Evolutionary conservation across 1,140 invertebrate species (phyloP), one percentile per base, ranked within the genome.

Genomic region (Protaetia brevitarsis): DNA sequence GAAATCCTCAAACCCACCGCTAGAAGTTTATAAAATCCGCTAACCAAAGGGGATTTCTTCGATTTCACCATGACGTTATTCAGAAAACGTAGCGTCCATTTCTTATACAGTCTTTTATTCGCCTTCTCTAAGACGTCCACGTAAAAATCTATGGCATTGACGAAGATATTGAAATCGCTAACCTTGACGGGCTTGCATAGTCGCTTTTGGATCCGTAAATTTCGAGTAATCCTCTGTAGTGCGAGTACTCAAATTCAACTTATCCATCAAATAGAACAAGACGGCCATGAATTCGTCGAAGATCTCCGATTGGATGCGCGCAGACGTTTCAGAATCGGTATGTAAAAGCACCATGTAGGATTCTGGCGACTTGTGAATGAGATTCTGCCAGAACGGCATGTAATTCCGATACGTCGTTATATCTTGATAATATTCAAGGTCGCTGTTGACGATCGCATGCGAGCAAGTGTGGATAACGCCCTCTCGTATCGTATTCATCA

Each of bases 61-160:
- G 86, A 86, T 66, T 82, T 77, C 31, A 74, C 75, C 7, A 89
- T 80, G 7, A 87, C 72, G 66, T 82, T 77, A 62, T 82, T 76
- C 13, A 84, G 69, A 68, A 87, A 83, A 57, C 76, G 80, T 45
- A 82, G 79, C 10, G 86, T 71, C 77, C 82, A 86, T 36, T 79
- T 77, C 64, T 79, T 72, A 10, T 81, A 79, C 66, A 75, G 81
- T 76, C 36, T 74, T 16, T 71, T 74, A 31, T 84, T 74, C 4
- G 81, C 75, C 1, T 73, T 51, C 3, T 78, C 72, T 7, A 89
- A 78, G 27, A 90, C 73, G 63, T 87, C 84, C 2, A 78, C 66
- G 67, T 84, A 82, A 66, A 91, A 84, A 65, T 89, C 86, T 4
- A 86, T 83, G 2, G 90, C 64, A 74, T 90, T 91, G 3, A 88